Evolutionary conservation across 2,888 invertebrate species (phyloP).

Genomic region (Temnothorax ravouxi): DNA sequence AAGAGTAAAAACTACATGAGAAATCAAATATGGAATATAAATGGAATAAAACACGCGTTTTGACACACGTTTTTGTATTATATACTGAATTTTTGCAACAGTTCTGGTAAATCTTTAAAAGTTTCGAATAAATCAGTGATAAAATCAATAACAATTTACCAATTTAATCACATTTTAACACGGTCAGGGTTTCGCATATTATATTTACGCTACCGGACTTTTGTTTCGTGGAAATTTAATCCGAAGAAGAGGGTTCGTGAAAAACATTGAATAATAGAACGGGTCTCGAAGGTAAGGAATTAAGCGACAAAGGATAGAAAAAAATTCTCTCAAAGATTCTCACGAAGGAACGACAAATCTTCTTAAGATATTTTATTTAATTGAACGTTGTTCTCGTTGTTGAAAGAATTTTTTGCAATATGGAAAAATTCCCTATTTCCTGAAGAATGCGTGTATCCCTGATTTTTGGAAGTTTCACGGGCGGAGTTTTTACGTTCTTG

Average conservation of each 20-base stretch:
- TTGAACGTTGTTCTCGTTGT: neutral
- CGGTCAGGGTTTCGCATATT: neutral
- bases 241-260: conserved; percentile 8
- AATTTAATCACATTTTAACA: neutral
- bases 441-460: neutral
- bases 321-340: conserved; percentile 21
- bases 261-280: conserved; percentile 43
- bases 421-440: neutral
- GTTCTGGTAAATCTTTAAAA: neutral
- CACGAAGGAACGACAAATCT: conserved; percentile 8
- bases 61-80: neutral
- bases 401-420: neutral
- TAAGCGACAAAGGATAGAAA: conserved; percentile 22
- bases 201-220: neutral
- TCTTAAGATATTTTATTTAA: conserved; percentile 10
- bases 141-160: neutral
- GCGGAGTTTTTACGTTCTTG: neutral
- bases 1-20: neutral
- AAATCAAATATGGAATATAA: neutral
- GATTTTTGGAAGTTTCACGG: neutral
- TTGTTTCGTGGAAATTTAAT: neutral
- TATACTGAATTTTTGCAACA: neutral
- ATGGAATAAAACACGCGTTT: neutral
- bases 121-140: neutral
- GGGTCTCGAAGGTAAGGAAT: conserved; percentile 13